Base-by-base conservation (phyloP, 2,888 invertebrate genomes). In the Temnothorax unifasciatus region DNA sequence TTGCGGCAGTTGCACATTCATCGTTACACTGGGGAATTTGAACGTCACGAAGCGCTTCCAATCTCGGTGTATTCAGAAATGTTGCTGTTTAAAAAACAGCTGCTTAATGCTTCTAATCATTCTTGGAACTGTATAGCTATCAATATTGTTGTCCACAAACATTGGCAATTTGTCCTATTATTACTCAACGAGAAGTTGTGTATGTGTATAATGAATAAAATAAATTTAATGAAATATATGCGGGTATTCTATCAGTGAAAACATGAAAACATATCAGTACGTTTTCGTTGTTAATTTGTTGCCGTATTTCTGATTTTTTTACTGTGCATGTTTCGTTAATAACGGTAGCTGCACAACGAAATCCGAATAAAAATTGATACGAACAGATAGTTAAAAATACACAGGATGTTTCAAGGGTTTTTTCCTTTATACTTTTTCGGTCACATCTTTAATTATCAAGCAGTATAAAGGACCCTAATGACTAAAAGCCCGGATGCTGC, bases 401-500 rank as follows among this genome's bases (percentile, higher is more conserved):
- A 15, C 3, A n/a, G 15, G 4, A 54, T 41, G 2, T 76, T n/a
- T n/a, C 25, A 18, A 15, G 29, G 3, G 6, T 29, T 38, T 18
- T 73, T 63, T 18, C 3, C 11, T 3, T 25, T 25, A 25, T 4
- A 41, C n/a, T 77, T 47, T 81, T 81, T 15, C n/a, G 8, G 41
- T 25, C n/a, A 5, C 5, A 34, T 68, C 52, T 13, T 18, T 41
- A 66, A 66, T 64, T 66, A 66, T 54, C 41, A 77, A 66, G 54
- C 13, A 0, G 41, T 41, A 54, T 2, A 44, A 68, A 44, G 66
- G 47, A 64, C 5, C 25, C 41, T 64, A 29, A 83, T 79, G 83
- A 76, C 64, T 85, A 79, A 71, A 61, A 29, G 41, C 21, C 41
- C 61, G 63, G 69, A 73, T 84, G 41, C 38, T 21, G 59, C 9